A percentile compares a stretch with the other conserved stretches of the same genome.
Conservation (phyloP, 1,140 invertebrate species). For the Sycophaga agraensis region DNA sequence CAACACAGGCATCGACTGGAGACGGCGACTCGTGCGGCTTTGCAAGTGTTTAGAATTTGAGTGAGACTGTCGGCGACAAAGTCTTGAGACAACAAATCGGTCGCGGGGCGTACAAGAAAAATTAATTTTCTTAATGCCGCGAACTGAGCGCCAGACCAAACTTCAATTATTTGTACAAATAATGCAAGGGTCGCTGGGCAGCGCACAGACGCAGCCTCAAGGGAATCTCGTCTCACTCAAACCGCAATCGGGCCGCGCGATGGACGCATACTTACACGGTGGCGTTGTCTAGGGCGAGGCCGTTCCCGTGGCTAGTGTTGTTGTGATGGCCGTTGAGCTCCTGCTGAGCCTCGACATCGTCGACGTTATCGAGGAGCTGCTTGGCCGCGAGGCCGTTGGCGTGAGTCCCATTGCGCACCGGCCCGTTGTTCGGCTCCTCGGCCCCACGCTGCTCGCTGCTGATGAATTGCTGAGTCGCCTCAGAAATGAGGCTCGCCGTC, state of each 20-base stretch:
- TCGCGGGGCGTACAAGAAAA: background rate
- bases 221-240: conserved; percentile 7
- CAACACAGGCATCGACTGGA: too few species aligned
- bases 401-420: conserved; percentile 53
- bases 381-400: conserved; percentile 42
- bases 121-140: background rate
- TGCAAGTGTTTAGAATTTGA: conserved; percentile 12
- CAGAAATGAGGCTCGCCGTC: conserved; percentile 54
- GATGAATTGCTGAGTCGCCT: conserved; percentile 54
- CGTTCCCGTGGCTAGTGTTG: conserved; percentile 43
- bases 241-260: background rate
- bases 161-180: too few species aligned
- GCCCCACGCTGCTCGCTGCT: conserved; percentile 47
- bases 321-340: conserved; percentile 54
- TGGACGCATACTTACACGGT: conserved; percentile 53
- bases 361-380: conserved; percentile 52
- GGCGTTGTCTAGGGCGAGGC: conserved; percentile 54
- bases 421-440: conserved; percentile 30
- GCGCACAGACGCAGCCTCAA: too few species aligned
- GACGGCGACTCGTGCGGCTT: too few species aligned
- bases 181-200: too few species aligned
- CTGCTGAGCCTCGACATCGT: conserved; percentile 46
- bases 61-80: background rate
- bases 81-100: background rate
- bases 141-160: too few species aligned